Conservation (phyloP, 2,888 invertebrate genomes). For the Epistrophe grossulariae region DNA sequence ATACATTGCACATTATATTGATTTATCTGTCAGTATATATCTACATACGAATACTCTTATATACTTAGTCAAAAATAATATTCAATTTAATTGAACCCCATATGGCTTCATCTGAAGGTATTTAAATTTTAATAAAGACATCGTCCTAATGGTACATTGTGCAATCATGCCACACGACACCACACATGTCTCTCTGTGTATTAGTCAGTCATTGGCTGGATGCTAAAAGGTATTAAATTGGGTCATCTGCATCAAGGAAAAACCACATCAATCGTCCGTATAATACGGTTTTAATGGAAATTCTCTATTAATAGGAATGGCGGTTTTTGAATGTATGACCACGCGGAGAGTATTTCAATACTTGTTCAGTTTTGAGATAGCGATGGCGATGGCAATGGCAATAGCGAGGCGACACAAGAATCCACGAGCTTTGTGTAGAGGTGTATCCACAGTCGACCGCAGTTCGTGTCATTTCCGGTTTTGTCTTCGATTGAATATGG, state of each 20-base stretch:
- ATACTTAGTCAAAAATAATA: slow-evolving; percentile 7
- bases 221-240: slow-evolving; percentile 53
- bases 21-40: background rate
- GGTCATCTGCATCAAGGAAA: slow-evolving; percentile 66
- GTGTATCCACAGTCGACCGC: slow-evolving; percentile 33
- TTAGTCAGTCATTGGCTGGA: slow-evolving; percentile 13
- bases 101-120: slow-evolving; percentile 13
- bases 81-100: slow-evolving; percentile 12
- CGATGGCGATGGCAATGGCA: background rate
- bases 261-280: slow-evolving; percentile 72
- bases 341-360: slow-evolving; percentile 22
- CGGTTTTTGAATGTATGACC: slow-evolving; percentile 58
- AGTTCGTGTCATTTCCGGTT: slow-evolving; percentile 62
- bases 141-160: background rate
- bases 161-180: slow-evolving; percentile 28
- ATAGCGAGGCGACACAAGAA: background rate
- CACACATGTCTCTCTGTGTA: slow-evolving; percentile 9
- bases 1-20: background rate
- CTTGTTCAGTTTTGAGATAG: slow-evolving; percentile 29
- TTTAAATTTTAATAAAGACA: slow-evolving; percentile 34
- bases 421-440: background rate
- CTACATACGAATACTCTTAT: background rate
- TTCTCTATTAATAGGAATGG: slow-evolving; percentile 63
- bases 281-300: slow-evolving; percentile 73
- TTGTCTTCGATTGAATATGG: slow-evolving; percentile 22